A percentile compares a stretch with the other conserved stretches of the same genome.
phyloP scores from a whole-genome alignment of 1,140 invertebrate species.

The Drepana arcuata region DNA sequence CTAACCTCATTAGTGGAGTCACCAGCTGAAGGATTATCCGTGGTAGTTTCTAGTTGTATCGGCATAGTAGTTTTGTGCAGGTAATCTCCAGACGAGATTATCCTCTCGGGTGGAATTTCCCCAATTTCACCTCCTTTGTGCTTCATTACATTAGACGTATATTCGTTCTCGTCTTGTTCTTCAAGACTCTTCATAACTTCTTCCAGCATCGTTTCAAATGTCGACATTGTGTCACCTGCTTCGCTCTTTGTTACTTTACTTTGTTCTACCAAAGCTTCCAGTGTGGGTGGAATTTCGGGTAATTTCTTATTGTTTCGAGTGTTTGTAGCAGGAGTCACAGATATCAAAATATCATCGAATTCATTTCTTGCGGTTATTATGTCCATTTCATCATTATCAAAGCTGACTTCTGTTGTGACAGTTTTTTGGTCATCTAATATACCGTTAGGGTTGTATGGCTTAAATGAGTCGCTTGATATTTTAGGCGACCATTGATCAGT shows the following conservation, averaged over 20 bases:
- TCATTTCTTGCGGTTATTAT: slow-evolving; percentile 66
- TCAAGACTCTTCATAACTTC: slow-evolving; percentile 71
- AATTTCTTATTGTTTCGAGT: slow-evolving; percentile 50
- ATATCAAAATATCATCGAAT: slow-evolving; percentile 60
- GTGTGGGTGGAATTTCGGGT: slow-evolving; percentile 55
- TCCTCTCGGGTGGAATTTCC: slow-evolving; percentile 62
- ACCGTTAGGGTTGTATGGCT: slow-evolving; percentile 71
- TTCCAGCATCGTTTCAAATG: slow-evolving; percentile 69
- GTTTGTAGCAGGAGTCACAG: slow-evolving; percentile 62
- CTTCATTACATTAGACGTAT: slow-evolving; percentile 61
- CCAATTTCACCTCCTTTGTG: slow-evolving; percentile 70
- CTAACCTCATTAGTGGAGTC: slow-evolving; percentile 41
- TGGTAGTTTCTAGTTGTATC: slow-evolving; percentile 27
- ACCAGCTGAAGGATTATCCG: slow-evolving; percentile 13
- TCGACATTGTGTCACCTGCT: slow-evolving; percentile 44
- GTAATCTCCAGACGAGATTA: slow-evolving; percentile 47
- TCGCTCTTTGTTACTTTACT: slow-evolving; percentile 51
- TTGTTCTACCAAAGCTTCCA: slow-evolving; percentile 60
- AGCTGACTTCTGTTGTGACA: slow-evolving; percentile 25
- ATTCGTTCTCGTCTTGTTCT: slow-evolving; percentile 69
- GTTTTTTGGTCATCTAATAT: slow-evolving; percentile 52
- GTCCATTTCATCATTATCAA: slow-evolving; percentile 44
- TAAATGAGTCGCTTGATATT: slow-evolving; percentile 71
- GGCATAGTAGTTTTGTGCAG: slow-evolving; percentile 29
- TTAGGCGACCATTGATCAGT: slow-evolving; percentile 79